Evolutionary conservation across 2,113 vertebrate species (phyloP), one percentile per base, ranked within the genome.

Genomic region (Numida meleagris): DNA sequence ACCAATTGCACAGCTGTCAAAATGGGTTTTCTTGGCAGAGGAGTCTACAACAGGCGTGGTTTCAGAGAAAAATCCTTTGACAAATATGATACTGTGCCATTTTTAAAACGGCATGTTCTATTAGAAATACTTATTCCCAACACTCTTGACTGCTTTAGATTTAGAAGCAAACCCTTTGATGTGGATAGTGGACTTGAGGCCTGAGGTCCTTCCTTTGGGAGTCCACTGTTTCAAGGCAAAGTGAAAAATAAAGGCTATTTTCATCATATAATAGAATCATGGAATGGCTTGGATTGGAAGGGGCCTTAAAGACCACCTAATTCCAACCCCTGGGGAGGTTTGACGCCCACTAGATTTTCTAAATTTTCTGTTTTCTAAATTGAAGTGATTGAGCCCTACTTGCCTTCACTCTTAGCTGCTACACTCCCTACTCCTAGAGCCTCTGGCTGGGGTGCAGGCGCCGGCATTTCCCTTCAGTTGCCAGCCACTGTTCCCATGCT

Each of bases 21-120:
- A 84, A 50, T 38, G 34, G 45, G 51, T 91, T 89, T 86, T 70
- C 65, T 83, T 92, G 92, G 84, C 71, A 87, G 42, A 81, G 42
- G 36, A 94, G 29, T 33, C 65, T 61, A 6, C 23, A n/a, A 36
- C 31, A 70, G 46, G 70, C 0, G 0, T 93, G 76, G 55, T 62
- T 82, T 75, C 53, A 66, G 59, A 51, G 62, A 12, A 90, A 76
- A 77, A 18, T 45, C 34, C 27, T 82, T 66, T 79, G 62, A 33
- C 53, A 82, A 38, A 33, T 5, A 14, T 0, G 0, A 68, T 68
- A 68, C 0, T 0, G 61, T 82, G 45, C 62, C 63, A 23, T 87
- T 92, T 94, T 31, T 4, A 61, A 92, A 92, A 79, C 25, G 31
- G 13, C 43, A 24, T 24, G 25, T 92, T 87, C 34, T 74, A 18